Evolutionary conservation across 2,797 vertebrate genomes (phyloP), one percentile per base, ranked within the genome.

Genomic region (Manis javanica): DNA sequence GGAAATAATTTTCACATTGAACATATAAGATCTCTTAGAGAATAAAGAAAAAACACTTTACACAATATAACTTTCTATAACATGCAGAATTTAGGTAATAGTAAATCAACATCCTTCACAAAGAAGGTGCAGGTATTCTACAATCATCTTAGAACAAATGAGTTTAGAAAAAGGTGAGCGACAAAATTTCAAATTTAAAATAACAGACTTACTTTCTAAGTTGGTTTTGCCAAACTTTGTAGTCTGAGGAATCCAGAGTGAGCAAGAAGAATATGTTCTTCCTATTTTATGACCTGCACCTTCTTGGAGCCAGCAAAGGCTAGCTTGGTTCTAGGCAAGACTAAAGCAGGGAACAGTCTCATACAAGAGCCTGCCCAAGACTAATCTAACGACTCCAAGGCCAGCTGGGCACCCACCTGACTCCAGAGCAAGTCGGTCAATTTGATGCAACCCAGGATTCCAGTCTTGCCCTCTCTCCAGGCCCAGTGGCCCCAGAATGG

Each of bases 51-150:
- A 92, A 71, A 84, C 29, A 89, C 85, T 91, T 74, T 49, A 63
- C 12, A 92, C 29, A 55, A 63, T 66, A 68, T 0, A n/a, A 46
- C 57, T 72, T 90, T 82, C 87, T 92, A 23, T 69, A 87, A 87
- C 97, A 97, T 97, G 97, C 96, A 93, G 55, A 85, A 42, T 69
- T 89, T 59, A 68, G 46, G 86, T 55, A 94, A 91, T 2, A 66
- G 78, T n/a, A 91, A 90, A 81, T 55, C 93, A 69, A 55, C 37
- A 85, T 64, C 79, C 51, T 78, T 90, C 49, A 53, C 24, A 91
- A 74, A 87, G 84, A 78, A 96, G 88, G 92, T 46, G 53, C 88
- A 92, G n/a, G 83, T 63, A 64, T 88, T 96, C 64, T 90, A 87
- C 83, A 87, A 68, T 87, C 68, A 77, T 81, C 87, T 85, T 37